These are phyloP conservation scores for Troides oblongomaculatus DNA, from an alignment of 2,888 invertebrate genomes.

Conservation along the genomic window DNA sequence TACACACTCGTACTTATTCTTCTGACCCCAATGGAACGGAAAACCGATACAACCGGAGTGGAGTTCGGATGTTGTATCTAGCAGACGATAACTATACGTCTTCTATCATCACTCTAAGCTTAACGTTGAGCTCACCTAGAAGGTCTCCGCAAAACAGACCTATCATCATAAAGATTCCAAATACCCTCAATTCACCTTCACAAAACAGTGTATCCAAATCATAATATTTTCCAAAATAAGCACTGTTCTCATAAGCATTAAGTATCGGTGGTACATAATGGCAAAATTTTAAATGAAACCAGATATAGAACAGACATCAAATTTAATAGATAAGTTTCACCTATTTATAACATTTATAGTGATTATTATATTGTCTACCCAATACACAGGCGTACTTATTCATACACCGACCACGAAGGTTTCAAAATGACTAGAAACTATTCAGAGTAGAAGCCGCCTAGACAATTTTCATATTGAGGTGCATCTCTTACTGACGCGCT, in stretches of 20 bases:
- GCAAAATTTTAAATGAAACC: slow-evolving; percentile 51
- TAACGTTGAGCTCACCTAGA: no score
- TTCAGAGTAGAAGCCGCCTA: slow-evolving; percentile 68
- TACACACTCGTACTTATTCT: no score
- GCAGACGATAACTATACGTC: no score
- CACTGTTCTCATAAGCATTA: not conserved
- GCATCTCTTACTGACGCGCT: not conserved
- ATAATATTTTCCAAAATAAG: no score
- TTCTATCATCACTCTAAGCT: no score
- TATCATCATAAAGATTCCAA: no score
- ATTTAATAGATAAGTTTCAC: slow-evolving; percentile 79
- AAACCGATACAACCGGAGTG: no score
- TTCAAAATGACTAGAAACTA: slow-evolving; percentile 76
- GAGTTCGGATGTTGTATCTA: no score
- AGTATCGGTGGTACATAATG: not conserved
- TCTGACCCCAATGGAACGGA: no score
- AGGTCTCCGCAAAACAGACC: no score
- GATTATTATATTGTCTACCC: slow-evolving; percentile 77
- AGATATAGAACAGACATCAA: slow-evolving; percentile 76
- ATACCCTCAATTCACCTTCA: no score
- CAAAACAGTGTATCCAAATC: no score
- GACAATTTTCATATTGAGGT: slow-evolving; percentile 33
- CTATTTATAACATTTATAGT: slow-evolving; percentile 77
- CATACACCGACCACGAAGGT: slow-evolving; percentile 69
- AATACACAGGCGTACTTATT: slow-evolving; percentile 69